Conservation (phyloP, 2,888 invertebrate genomes). For the Eristalinus aeneus region DNA sequence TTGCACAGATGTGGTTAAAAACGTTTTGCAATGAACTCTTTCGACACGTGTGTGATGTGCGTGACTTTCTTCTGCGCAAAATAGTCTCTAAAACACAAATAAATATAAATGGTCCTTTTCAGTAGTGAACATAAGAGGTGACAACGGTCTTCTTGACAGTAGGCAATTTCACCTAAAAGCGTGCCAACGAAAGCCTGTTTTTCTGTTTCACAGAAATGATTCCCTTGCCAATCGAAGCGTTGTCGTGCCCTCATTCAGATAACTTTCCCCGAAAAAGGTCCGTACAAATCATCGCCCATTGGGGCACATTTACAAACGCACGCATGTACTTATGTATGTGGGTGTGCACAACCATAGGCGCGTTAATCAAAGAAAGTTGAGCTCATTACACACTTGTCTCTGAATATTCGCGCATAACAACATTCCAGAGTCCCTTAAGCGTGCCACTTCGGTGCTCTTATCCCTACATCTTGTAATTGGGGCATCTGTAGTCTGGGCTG, state of each 20-base stretch:
- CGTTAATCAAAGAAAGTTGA: constrained; percentile 40
- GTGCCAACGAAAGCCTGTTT: not conserved
- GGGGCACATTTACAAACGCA: not conserved
- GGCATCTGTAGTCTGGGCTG: constrained; percentile 29
- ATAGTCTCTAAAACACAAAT: not conserved
- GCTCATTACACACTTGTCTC: constrained; percentile 42
- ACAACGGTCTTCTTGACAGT: not conserved
- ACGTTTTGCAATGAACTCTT: not conserved
- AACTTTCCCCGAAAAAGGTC: not conserved
- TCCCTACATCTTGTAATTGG: constrained; percentile 38
- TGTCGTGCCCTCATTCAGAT: not conserved
- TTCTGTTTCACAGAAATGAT: not conserved
- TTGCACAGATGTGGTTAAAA: not conserved
- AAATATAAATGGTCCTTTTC: not conserved
- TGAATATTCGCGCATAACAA: constrained; percentile 32
- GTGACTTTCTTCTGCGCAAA: not conserved
- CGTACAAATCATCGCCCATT: not conserved
- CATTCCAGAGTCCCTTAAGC: not conserved
- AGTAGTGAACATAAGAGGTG: not conserved
- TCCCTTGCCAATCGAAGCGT: not conserved
- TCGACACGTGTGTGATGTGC: not conserved
- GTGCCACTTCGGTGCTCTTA: constrained; percentile 8
- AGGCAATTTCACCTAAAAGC: not conserved
- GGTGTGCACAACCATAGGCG: not conserved
- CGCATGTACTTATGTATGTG: not conserved